Evolutionary conservation across 2,888 invertebrate genomes (phyloP).

Genomic region (Zygaena filipendulae): DNA sequence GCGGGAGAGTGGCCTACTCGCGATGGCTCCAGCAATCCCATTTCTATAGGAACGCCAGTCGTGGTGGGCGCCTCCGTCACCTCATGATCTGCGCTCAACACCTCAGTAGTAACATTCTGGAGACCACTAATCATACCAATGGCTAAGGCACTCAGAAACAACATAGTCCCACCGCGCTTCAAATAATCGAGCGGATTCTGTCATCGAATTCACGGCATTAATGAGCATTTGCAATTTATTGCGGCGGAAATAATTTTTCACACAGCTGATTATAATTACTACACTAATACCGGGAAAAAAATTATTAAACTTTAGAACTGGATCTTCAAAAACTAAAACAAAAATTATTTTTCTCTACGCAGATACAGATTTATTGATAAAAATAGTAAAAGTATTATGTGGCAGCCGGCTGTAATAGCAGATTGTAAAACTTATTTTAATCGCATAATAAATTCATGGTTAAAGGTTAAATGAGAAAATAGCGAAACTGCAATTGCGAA

Average conservation of each 20-base stretch:
- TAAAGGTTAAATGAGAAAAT: too few relatives aligned
- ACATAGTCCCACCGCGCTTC: conserved; percentile 54
- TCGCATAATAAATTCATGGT: too few relatives aligned
- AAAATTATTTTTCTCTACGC: too few relatives aligned
- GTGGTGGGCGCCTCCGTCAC: conserved; percentile 38
- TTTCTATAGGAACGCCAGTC: conserved; percentile 28
- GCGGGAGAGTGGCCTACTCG: conserved; percentile 31
- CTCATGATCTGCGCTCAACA: conserved; percentile 43
- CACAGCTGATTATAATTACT: too few relatives aligned
- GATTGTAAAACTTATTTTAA: too few relatives aligned
- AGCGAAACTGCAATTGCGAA: too few relatives aligned
- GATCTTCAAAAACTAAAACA: too few relatives aligned
- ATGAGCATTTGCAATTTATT: neutral
- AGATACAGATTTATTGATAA: too few relatives aligned
- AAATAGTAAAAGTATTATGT: too few relatives aligned
- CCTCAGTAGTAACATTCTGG: conserved; percentile 53
- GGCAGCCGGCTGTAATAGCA: too few relatives aligned
- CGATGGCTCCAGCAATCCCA: conserved; percentile 52
- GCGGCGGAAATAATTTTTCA: too few relatives aligned
- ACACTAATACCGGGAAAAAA: conserved; percentile 1
- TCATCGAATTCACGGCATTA: conserved; percentile 32
- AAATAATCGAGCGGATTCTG: conserved; percentile 27
- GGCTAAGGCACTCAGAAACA: conserved; percentile 61
- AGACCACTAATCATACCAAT: conserved; percentile 55
- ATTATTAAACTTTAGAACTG: too few relatives aligned